Conservation (phyloP, 2,888 invertebrate genomes). For the Danaus chrysippus region DNA sequence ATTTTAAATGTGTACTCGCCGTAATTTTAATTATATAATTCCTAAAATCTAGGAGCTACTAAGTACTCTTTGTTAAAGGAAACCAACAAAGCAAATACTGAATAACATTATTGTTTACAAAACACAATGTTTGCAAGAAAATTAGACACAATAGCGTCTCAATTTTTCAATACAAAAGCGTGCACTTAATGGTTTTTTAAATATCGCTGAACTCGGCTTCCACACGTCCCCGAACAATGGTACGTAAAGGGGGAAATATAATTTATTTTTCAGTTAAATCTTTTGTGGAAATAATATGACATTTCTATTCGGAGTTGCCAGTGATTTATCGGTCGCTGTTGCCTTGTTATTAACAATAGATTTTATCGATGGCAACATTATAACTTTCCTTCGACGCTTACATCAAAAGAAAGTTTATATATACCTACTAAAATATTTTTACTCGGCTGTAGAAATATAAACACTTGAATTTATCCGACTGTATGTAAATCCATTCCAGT, state of each 20-base stretch:
- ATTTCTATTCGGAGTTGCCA: constrained; percentile 78
- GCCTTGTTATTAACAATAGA: constrained; percentile 51
- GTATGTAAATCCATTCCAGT: constrained; percentile 25
- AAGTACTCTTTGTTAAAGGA: too few relatives aligned
- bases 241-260: constrained; percentile 71
- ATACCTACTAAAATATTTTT: too few relatives aligned
- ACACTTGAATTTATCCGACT: constrained; percentile 21
- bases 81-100: background rate
- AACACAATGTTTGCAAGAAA: constrained; percentile 24
- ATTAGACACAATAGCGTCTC: constrained; percentile 37
- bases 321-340: constrained; percentile 76
- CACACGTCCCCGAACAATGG: constrained; percentile 75
- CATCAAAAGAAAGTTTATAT: constrained; percentile 8
- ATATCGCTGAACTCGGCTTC: constrained; percentile 71
- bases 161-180: constrained; percentile 61
- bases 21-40: too few relatives aligned
- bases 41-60: too few relatives aligned
- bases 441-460: constrained; percentile 2
- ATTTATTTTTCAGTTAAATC: constrained; percentile 81
- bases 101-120: constrained; percentile 13
- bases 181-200: constrained; percentile 78
- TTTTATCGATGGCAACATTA: constrained; percentile 55
- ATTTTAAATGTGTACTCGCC: too few relatives aligned
- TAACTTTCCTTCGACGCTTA: constrained; percentile 43
- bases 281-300: constrained; percentile 81